A percentile compares a stretch with the other conserved stretches of the same genome.
Evolutionary conservation across 2,797 vertebrate genomes (phyloP).

Genomic region (Acanthopagrus latus): DNA sequence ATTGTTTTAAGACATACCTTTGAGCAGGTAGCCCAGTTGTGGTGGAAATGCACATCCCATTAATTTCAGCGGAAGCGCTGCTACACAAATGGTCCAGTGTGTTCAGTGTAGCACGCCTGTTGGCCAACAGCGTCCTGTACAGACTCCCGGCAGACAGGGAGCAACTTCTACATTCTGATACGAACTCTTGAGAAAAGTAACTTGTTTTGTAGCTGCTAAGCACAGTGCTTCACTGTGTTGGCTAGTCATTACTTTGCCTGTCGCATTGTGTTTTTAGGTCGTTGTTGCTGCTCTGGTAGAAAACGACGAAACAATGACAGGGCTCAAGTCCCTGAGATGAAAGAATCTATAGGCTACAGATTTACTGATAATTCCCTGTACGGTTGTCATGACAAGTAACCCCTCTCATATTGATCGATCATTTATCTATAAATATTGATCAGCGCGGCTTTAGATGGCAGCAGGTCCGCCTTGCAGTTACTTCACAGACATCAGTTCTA

Average conservation of each 20-base stretch:
- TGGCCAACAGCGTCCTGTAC: not conserved
- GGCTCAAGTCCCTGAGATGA: not conserved
- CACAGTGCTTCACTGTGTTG: too few relatives aligned
- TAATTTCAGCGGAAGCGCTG: not conserved
- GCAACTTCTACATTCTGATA: not conserved
- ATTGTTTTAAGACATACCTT: too few relatives aligned
- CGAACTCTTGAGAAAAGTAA: too few relatives aligned
- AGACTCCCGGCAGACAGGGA: not conserved
- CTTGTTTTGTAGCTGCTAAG: too few relatives aligned
- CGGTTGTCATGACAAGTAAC: not conserved
- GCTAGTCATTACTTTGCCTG: not conserved
- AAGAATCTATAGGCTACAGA: not conserved
- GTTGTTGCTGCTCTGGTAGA: not conserved
- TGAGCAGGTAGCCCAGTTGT: too few relatives aligned
- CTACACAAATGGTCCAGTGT: too few relatives aligned
- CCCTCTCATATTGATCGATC: not conserved
- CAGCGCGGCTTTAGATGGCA: not conserved
- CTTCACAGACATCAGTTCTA: not conserved
- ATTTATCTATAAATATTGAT: not conserved
- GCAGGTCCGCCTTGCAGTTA: not conserved
- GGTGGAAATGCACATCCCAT: too few relatives aligned
- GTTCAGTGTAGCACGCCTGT: too few relatives aligned
- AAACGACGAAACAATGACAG: not conserved
- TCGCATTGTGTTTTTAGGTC: too few relatives aligned
- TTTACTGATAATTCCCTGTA: not conserved